Percentiles rank a stretch among this genome's conserved stretches.
phyloP scores from a whole-genome alignment of 1,140 invertebrate species.

The Metopolophium dirhodum region DNA sequence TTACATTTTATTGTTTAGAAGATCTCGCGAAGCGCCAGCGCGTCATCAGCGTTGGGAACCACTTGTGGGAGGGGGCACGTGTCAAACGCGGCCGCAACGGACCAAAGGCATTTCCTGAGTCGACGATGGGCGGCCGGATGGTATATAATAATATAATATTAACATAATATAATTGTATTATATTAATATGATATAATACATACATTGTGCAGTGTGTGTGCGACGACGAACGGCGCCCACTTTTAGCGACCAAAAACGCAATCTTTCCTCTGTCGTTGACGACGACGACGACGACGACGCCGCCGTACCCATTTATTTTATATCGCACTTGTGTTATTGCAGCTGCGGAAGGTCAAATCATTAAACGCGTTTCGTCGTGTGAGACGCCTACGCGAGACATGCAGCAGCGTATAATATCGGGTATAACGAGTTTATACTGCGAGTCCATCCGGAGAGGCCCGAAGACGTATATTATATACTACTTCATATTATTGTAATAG shows the following conservation, averaged over 20 bases:
- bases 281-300: background rate
- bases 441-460: background rate
- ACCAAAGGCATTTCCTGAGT: slow-evolving; percentile 48
- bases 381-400: background rate
- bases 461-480: background rate
- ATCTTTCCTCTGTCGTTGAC: background rate
- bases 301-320: background rate
- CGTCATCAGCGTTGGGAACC: background rate
- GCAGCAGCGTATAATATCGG: background rate
- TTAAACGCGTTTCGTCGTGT: background rate
- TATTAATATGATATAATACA: slow-evolving; percentile 4
- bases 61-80: background rate
- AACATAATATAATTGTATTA: background rate
- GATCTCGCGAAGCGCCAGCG: background rate
- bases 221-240: slow-evolving; percentile 29
- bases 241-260: background rate
- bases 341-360: background rate
- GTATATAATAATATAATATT: background rate
- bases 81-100: background rate
- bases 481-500: background rate
- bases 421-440: background rate
- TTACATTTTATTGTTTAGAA: background rate
- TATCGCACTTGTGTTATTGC: background rate
- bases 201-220: too few relatives aligned
- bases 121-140: background rate